Base-by-base conservation (phyloP, 1,140 invertebrate species). In the Calephelis virginiensis region DNA sequence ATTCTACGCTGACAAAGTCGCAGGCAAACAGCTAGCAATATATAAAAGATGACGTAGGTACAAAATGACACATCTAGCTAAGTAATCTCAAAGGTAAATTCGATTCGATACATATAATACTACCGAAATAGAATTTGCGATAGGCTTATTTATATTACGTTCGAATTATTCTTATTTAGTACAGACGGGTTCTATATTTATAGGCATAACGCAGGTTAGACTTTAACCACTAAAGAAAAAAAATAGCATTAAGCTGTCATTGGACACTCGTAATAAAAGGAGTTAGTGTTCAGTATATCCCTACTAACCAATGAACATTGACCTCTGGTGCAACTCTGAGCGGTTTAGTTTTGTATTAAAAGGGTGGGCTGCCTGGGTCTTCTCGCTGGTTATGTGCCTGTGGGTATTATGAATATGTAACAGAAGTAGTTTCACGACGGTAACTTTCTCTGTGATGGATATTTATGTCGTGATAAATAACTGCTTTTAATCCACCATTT, bases 381-480 rank as follows among this genome's bases (percentile, higher is more conserved):
- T 59, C 28, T n/a, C 56, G 38, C 56, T 59, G 56, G 56, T 37
- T 59, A 59, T 49, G 61, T 59, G 70, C 64, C 69, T 65, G 60
- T 69, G 67, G 78, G 67, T 66, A 67, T 61, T 70, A 78, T 90
- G 87, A 88, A 88, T 90, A 89, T 89, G 85, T 83, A 90, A 77
- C 70, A 69, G 69, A 78, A 85, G 83, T 86, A 84, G 79, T 81
- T 79, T 74, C 77, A 65, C 69, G 68, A 68, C 66, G 70, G 60
- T 74, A 88, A 90, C 87, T 90, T 90, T 88, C 85, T 81, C 82
- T 63, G 49, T 43, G 38, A 5, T 47, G 56, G 12, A 28, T 40
- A 59, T 59, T 59, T 59, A 59, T 38, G 56, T 59, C 56, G 12
- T 37, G 28, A 38, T 59, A 38, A 59, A 59, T 59, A 38, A n/a